Conservation (phyloP, 2,797 vertebrate genomes). For the Zalophus californianus region DNA sequence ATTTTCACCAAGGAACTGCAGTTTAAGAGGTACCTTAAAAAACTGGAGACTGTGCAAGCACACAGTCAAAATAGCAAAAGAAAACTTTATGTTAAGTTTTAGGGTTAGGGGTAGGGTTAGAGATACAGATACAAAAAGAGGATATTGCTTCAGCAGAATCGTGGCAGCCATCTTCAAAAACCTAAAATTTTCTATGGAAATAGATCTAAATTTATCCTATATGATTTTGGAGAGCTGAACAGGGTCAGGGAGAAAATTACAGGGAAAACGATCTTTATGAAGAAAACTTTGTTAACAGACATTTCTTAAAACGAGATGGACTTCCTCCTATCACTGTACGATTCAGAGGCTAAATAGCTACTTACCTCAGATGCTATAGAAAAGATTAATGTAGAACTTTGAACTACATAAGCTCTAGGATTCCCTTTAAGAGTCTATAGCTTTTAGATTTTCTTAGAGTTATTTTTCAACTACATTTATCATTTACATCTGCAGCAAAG, state of each 20-base stretch:
- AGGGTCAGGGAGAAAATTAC: background rate
- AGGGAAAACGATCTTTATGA: conserved; percentile 14
- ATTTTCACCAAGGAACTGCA: background rate
- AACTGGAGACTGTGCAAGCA: background rate
- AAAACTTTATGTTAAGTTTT: background rate
- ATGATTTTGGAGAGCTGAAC: background rate
- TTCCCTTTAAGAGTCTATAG: background rate
- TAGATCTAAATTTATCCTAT: background rate
- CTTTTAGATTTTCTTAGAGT: conserved; percentile 25
- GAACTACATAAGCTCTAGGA: background rate
- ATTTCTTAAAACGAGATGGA: background rate
- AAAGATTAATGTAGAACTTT: background rate
- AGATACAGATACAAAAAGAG: background rate
- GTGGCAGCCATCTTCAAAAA: background rate
- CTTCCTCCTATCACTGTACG: background rate
- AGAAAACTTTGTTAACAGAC: background rate
- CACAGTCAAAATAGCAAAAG: background rate
- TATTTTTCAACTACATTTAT: conserved; percentile 11
- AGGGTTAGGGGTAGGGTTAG: too few relatives aligned
- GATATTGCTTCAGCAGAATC: background rate
- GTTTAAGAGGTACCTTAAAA: background rate
- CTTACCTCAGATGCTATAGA: background rate
- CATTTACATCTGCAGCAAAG: background rate
- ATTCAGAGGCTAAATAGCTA: background rate
- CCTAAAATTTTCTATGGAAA: background rate